Base-by-base conservation (phyloP, 2,797 vertebrate genomes). In the Megalops cyprinoides region DNA sequence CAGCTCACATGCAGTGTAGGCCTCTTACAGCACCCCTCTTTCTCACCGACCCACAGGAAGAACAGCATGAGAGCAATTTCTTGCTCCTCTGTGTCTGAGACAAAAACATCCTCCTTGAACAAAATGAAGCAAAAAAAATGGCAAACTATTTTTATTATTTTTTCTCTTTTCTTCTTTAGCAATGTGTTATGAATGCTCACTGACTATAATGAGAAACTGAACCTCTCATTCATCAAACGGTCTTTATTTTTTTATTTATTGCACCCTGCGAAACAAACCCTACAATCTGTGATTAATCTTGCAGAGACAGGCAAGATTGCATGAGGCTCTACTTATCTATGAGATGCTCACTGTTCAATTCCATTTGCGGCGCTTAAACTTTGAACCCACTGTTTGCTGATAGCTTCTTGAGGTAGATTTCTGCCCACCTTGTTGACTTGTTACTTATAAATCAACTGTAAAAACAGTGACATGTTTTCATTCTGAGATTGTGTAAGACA, bases 221-320 rank as follows among this genome's bases (percentile, higher is more conserved):
- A 4, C 39, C 20, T 58, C 75, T 28, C 76, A 74, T 78, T 78
- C 51, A 74, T 82, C 65, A 82, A 82, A 82, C 15, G 31, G 23
- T 39, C 46, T 31, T 39, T 58, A 58, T 73, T 74, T 39, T n/a
- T 51, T 74, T 65, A 65, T 65, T 71, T 46, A 78, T 74, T 78
- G 56, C 20, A 12, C 34, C 9, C 31, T 4, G 51, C 18, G 28
- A 58, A 73, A 69, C 51, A 46, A 71, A 60, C 62, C 51, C 39
- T 28, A 44, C 23, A 3, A 48, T 44, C 34, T 4, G 39, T 12
- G 7, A 82, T 82, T 78, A 49, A 74, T 78, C 76, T 78, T 28
- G 20, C 28, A 34, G 25, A 6, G 42, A 28, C 20, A 12, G 53
- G 23, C 65, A 46, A 34, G 39, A 31, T 14, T 28, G n/a, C 42